A percentile compares a stretch with the other conserved stretches of the same genome.
phyloP scores from a whole-genome alignment of 2,888 invertebrate species.

The Agrochola litura region DNA sequence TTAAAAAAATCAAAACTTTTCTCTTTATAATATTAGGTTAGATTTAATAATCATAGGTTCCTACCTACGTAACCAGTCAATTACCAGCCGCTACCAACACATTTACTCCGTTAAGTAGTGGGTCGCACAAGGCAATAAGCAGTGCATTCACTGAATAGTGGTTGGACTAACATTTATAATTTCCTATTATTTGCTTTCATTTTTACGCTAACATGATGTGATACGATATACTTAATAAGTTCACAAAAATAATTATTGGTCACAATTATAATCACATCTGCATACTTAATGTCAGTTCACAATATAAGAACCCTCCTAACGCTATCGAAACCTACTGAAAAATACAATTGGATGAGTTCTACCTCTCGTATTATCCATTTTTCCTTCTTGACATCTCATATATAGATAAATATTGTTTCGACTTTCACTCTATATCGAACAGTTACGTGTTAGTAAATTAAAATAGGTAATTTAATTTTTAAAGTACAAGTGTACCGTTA shows the following conservation, averaged over 20 bases:
- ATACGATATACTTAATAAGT: not conserved
- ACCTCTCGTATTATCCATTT: too few relatives aligned
- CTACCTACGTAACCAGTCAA: not conserved
- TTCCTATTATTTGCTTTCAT: not conserved
- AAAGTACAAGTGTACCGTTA: not conserved
- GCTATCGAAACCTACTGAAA: too few relatives aligned
- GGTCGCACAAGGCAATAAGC: conserved; percentile 6
- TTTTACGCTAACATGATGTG: not conserved
- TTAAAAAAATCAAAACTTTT: too few relatives aligned
- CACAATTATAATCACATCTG: not conserved
- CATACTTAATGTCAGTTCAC: not conserved
- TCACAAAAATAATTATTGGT: not conserved
- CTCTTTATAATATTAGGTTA: too few relatives aligned
- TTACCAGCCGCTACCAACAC: conserved; percentile 10
- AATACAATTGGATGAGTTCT: not conserved
- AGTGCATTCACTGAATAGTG: conserved; percentile 1
- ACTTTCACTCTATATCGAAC: not conserved
- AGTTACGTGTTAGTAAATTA: not conserved
- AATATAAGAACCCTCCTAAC: not conserved
- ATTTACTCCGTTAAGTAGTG: conserved; percentile 1
- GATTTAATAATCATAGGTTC: not conserved
- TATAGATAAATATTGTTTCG: not conserved
- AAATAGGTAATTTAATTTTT: not conserved
- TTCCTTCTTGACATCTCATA: not conserved
- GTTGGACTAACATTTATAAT: not conserved